These are phyloP conservation scores for Zaprionus africanus DNA, from an alignment of 1,140 invertebrate genomes.

Conservation along the genomic window DNA sequence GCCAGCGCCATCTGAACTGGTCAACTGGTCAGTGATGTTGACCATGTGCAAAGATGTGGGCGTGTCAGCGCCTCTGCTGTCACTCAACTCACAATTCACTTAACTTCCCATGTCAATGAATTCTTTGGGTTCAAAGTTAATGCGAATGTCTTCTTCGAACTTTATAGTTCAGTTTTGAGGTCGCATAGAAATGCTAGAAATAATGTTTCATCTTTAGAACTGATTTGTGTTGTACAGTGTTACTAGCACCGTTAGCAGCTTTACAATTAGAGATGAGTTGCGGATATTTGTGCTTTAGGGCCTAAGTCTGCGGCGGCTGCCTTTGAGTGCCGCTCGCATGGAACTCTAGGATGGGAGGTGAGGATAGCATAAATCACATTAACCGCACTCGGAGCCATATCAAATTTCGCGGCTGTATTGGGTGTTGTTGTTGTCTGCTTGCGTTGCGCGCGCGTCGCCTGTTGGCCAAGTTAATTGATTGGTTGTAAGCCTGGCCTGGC, in stretches of 20 bases:
- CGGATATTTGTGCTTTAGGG: constrained; percentile 32
- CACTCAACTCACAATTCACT: constrained; percentile 27
- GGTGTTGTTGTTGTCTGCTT: constrained; percentile 23
- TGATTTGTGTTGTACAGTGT: not conserved
- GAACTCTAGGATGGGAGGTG: not conserved
- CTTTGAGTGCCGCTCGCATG: constrained; percentile 43
- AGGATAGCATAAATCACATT: constrained; percentile 65
- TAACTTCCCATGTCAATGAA: constrained; percentile 35
- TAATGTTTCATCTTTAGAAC: not conserved
- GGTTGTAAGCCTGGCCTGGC: constrained; percentile 57
- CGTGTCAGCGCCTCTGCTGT: constrained; percentile 41
- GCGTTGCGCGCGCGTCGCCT: constrained; percentile 28
- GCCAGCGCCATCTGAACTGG: constrained; percentile 35
- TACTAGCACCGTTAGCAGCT: constrained; percentile 25
- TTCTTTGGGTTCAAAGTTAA: constrained; percentile 46
- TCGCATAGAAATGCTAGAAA: not conserved
- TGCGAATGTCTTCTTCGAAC: constrained; percentile 34
- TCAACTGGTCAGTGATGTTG: constrained; percentile 39
- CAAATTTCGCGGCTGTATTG: constrained; percentile 68
- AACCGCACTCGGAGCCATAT: constrained; percentile 65
- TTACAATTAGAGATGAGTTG: constrained; percentile 36
- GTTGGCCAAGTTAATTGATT: constrained; percentile 76
- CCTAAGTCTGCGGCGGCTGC: constrained; percentile 37
- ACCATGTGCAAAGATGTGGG: constrained; percentile 68
- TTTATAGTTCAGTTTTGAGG: not conserved